Percentiles rank a stretch among this genome's conserved stretches.
These are phyloP conservation scores for Pionites leucogaster DNA, from an alignment of 2,113 vertebrate genomes.

Conservation along the genomic window DNA sequence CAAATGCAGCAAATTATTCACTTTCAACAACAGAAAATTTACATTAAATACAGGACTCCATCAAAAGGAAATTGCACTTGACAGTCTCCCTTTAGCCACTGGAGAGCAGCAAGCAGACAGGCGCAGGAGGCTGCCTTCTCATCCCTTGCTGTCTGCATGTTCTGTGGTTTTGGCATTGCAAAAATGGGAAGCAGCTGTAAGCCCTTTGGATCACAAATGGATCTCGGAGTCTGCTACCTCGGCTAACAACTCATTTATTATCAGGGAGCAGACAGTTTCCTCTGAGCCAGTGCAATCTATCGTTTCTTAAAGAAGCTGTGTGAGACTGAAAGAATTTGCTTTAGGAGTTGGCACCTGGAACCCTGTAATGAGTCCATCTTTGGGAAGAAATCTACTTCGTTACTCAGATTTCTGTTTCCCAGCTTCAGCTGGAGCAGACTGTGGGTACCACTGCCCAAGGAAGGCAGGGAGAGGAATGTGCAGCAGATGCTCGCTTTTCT, in stretches of 20 bases:
- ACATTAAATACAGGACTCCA: neutral
- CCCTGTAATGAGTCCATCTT: neutral
- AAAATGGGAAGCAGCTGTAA: conserved; percentile 72
- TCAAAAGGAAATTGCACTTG: neutral
- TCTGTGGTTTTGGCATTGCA: conserved; percentile 32
- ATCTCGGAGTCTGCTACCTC: conserved; percentile 55
- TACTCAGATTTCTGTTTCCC: neutral
- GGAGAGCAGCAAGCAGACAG: conserved; percentile 31
- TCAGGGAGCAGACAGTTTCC: conserved; percentile 16
- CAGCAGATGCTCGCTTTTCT: neutral
- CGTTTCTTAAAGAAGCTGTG: conserved; percentile 38
- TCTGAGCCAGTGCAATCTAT: conserved; percentile 34
- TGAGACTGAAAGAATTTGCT: conserved; percentile 47
- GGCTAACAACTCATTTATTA: conserved; percentile 71
- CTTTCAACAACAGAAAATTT: neutral
- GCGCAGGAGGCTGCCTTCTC: neutral
- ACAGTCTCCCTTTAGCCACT: neutral
- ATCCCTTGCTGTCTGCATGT: neutral
- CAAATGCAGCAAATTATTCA: neutral
- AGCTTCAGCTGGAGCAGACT: neutral
- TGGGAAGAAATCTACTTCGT: neutral
- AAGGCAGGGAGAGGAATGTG: neutral
- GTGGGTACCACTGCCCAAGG: neutral
- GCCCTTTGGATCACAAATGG: conserved; percentile 58
- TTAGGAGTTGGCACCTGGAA: neutral